phyloP scores from a whole-genome alignment of 2,797 vertebrate genomes.

The Heteromormyrus szaboi region DNA sequence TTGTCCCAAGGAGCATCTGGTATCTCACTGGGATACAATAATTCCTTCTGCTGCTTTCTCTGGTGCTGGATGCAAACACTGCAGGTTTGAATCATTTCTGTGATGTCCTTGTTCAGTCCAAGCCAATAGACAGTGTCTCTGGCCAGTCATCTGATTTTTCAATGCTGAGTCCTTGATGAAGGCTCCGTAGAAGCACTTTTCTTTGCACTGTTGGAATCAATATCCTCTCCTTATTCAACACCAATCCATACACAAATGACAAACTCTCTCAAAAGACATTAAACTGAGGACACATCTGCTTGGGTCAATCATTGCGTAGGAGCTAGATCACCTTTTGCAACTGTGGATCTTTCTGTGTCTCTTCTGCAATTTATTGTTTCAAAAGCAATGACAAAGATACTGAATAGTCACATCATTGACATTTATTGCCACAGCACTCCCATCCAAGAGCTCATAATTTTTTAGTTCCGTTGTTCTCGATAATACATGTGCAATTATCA shows the following conservation, averaged over 20 bases:
- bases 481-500: background rate
- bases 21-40: background rate
- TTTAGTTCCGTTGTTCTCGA: background rate
- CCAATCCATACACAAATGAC: background rate
- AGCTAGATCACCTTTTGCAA: background rate
- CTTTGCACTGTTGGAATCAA: background rate
- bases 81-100: background rate
- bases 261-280: background rate
- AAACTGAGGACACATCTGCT: background rate
- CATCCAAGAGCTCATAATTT: background rate
- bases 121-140: background rate
- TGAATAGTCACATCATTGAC: background rate
- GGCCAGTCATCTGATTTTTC: background rate
- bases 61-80: background rate
- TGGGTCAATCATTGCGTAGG: background rate
- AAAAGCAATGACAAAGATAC: background rate
- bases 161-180: background rate
- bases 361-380: background rate
- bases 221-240: background rate
- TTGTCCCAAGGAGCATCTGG: background rate
- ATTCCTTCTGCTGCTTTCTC: background rate
- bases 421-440: background rate
- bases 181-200: background rate
- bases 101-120: conserved; percentile 1
- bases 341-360: background rate